These are phyloP conservation scores for Nanorana parkeri DNA, from an alignment of 2,113 vertebrate species.

Conservation along the genomic window DNA sequence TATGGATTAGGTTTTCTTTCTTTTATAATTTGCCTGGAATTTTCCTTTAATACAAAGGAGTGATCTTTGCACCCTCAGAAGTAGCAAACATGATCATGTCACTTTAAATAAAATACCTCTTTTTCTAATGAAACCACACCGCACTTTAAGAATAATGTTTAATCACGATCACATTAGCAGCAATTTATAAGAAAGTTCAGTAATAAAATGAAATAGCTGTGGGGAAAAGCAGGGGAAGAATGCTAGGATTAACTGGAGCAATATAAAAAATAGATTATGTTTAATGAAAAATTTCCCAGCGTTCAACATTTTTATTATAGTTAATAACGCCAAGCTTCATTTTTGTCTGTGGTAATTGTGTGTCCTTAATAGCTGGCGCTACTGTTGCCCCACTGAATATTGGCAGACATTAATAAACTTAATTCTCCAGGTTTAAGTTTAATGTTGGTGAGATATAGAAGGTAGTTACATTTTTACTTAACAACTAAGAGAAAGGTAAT, in stretches of 20 bases:
- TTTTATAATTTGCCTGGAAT: background rate
- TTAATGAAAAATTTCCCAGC: slow-evolving; percentile 87
- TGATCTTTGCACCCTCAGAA: background rate
- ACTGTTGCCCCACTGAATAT: slow-evolving; percentile 83
- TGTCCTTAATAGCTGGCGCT: slow-evolving; percentile 82
- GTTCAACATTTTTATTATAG: slow-evolving; percentile 87
- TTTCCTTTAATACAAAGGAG: background rate
- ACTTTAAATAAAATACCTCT: slow-evolving; percentile 37
- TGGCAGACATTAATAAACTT: slow-evolving; percentile 88
- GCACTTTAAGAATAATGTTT: slow-evolving; percentile 74
- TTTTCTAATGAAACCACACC: slow-evolving; percentile 64
- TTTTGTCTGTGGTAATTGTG: slow-evolving; percentile 86
- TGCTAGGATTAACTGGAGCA: slow-evolving; percentile 83
- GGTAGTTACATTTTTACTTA: slow-evolving; percentile 84
- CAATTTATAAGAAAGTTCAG: slow-evolving; percentile 79
- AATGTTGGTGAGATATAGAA: slow-evolving; percentile 87
- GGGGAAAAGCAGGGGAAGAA: slow-evolving; percentile 64
- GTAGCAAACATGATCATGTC: slow-evolving; percentile 7
- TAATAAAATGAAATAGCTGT: slow-evolving; percentile 81
- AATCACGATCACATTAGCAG: slow-evolving; percentile 85
- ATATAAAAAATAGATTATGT: slow-evolving; percentile 84
- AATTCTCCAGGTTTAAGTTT: slow-evolving; percentile 88
- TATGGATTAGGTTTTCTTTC: no score
- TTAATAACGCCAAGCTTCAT: slow-evolving; percentile 84
- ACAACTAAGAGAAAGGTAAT: slow-evolving; percentile 71